These are phyloP conservation scores for Vanacampus margaritifer DNA, from an alignment of 2,113 vertebrate genomes.

Conservation along the genomic window DNA sequence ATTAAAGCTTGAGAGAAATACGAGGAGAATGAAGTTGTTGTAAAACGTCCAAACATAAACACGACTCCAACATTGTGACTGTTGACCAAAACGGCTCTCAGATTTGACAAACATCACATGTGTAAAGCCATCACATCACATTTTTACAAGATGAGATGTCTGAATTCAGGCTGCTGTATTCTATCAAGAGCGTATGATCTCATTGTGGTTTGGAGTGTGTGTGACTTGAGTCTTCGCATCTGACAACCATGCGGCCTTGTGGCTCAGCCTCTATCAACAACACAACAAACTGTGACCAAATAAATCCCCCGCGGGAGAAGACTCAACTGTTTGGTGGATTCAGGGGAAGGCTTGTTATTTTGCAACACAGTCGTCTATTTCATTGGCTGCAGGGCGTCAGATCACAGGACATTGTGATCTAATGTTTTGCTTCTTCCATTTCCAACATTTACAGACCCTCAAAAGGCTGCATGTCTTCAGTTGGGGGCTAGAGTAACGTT, in stretches of 20 bases:
- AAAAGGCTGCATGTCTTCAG: background rate
- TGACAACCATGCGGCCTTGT: slow-evolving; percentile 4
- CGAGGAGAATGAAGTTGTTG: background rate
- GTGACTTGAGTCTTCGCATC: slow-evolving; percentile 13
- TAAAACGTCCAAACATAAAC: background rate
- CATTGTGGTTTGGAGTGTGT: slow-evolving; percentile 22
- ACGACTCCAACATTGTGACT: slow-evolving; percentile 11
- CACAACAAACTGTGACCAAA: slow-evolving; percentile 19
- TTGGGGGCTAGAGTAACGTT: background rate
- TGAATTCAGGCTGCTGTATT: slow-evolving; percentile 4
- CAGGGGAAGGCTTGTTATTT: slow-evolving; percentile 10
- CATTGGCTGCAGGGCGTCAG: background rate
- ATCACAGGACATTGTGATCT: background rate
- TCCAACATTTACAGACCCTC: background rate
- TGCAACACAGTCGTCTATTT: slow-evolving; percentile 3
- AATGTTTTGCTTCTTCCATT: background rate
- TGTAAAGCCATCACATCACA: background rate
- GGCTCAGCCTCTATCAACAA: slow-evolving; percentile 10
- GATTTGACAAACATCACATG: slow-evolving; percentile 19
- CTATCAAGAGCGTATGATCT: slow-evolving; percentile 20
- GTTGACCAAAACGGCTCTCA: background rate
- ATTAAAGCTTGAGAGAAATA: background rate
- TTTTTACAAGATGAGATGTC: slow-evolving; percentile 4
- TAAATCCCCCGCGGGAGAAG: slow-evolving; percentile 1
- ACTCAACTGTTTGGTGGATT: slow-evolving; percentile 2